phyloP scores from a whole-genome alignment of 2,888 invertebrate species.

The Eledona agricola region DNA sequence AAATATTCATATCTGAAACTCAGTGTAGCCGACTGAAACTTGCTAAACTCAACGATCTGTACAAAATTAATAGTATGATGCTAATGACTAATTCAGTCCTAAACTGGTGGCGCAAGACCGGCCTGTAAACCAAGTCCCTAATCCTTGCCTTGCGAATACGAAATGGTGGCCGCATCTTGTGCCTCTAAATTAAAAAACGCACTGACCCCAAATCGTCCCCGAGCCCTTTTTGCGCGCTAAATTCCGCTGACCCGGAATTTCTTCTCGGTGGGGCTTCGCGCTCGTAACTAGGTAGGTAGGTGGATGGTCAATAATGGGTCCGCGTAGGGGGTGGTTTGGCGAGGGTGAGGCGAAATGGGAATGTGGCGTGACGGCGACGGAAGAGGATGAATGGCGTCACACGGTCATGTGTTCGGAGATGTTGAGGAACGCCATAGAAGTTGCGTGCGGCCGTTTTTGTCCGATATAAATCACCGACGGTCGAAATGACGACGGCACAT shows the following conservation, averaged over 20 bases:
- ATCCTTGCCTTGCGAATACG: too few relatives aligned
- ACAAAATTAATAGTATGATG: slow-evolving; percentile 11
- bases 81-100: slow-evolving; percentile 7
- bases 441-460: slow-evolving; percentile 12
- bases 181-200: too few relatives aligned
- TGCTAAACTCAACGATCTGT: slow-evolving; percentile 8
- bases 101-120: too few relatives aligned
- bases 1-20: too few relatives aligned
- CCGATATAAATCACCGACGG: slow-evolving; percentile 32
- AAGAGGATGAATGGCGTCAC: slow-evolving; percentile 40
- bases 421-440: slow-evolving; percentile 39
- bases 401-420: slow-evolving; percentile 38
- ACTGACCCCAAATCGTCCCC: too few relatives aligned
- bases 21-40: slow-evolving; percentile 8
- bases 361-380: slow-evolving; percentile 34
- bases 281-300: slow-evolving; percentile 20
- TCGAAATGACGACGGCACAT: slow-evolving; percentile 32
- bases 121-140: too few relatives aligned
- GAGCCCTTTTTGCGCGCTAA: too few relatives aligned
- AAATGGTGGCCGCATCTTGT: too few relatives aligned
- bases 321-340: slow-evolving; percentile 12
- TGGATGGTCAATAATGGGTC: slow-evolving; percentile 35
- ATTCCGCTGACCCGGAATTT: too few relatives aligned
- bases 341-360: slow-evolving; percentile 30
- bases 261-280: slow-evolving; percentile 15